Percentiles rank a stretch among this genome's conserved stretches.
Conservation (phyloP, 2,113 vertebrate genomes). For the Pachyramphus minor region DNA sequence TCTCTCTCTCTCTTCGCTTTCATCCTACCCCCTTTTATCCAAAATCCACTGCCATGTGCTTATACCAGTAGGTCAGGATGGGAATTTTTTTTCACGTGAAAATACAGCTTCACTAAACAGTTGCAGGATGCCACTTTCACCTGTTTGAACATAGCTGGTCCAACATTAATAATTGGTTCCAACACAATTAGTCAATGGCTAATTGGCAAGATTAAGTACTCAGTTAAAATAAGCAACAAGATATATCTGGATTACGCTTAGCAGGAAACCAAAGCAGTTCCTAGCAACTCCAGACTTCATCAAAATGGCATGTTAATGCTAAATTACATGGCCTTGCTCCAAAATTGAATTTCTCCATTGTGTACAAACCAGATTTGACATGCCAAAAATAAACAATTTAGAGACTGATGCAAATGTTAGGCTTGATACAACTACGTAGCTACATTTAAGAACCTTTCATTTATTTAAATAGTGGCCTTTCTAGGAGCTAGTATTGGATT, state of each 20-base stretch:
- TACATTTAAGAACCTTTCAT: background rate
- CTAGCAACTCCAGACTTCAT: background rate
- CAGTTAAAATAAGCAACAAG: background rate
- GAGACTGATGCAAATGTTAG: background rate
- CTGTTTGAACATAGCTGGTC: background rate
- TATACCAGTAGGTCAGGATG: background rate
- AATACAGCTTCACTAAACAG: background rate
- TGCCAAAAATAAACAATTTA: conserved; percentile 17
- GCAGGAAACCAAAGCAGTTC: background rate
- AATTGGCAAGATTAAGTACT: background rate
- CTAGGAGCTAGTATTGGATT: background rate
- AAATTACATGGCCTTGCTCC: background rate
- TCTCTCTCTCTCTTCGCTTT: background rate
- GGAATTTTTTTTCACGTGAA: background rate
- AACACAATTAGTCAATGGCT: background rate
- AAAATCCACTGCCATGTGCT: background rate
- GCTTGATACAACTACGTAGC: background rate
- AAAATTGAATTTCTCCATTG: background rate
- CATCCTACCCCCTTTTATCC: background rate
- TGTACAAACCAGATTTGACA: background rate
- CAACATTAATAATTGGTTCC: background rate
- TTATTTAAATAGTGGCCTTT: background rate
- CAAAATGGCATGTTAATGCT: background rate
- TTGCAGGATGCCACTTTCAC: background rate
- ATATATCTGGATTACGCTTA: background rate